Evolutionary conservation across 1,140 invertebrate genomes (phyloP).

Genomic region (Drosophila parabipectinata): DNA sequence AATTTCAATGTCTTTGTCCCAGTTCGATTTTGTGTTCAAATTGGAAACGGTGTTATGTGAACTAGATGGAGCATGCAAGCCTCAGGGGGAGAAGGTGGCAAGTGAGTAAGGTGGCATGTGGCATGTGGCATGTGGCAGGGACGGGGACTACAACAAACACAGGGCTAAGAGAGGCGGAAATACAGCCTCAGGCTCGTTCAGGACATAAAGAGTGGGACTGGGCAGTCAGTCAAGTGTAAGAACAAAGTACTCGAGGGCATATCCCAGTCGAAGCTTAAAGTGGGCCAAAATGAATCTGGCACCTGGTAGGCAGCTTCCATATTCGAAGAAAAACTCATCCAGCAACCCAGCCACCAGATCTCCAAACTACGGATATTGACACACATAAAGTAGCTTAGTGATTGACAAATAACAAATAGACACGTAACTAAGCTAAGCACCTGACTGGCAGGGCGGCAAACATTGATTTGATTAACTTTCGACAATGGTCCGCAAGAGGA

Average conservation of each 20-base stretch:
- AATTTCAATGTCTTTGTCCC: conserved; percentile 59
- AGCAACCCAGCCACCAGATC: not conserved
- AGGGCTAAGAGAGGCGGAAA: conserved; percentile 32
- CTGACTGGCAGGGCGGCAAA: conserved; percentile 53
- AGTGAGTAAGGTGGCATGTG: not conserved
- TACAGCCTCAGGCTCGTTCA: conserved; percentile 14
- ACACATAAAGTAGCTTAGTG: conserved; percentile 76
- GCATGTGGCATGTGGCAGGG: not conserved
- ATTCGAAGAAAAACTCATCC: conserved; percentile 1
- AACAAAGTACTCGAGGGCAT: conserved; percentile 66
- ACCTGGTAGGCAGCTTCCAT: conserved; percentile 19
- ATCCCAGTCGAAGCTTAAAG: conserved; percentile 23
- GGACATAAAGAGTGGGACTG: conserved; percentile 23
- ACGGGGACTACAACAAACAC: not conserved
- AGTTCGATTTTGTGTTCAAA: conserved; percentile 71
- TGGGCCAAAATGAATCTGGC: conserved; percentile 39
- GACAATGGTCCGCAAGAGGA: conserved; percentile 44
- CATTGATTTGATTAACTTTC: conserved; percentile 80
- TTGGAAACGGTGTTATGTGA: conserved; percentile 75
- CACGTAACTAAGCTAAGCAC: conserved; percentile 64
- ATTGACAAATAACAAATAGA: conserved; percentile 79
- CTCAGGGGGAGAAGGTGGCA: not conserved
- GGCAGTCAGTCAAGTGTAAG: conserved; percentile 71
- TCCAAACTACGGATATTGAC: conserved; percentile 43
- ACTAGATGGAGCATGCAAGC: conserved; percentile 52